These are phyloP conservation scores for Drosophila differens DNA, from an alignment of 2,888 invertebrate genomes.

Conservation along the genomic window DNA sequence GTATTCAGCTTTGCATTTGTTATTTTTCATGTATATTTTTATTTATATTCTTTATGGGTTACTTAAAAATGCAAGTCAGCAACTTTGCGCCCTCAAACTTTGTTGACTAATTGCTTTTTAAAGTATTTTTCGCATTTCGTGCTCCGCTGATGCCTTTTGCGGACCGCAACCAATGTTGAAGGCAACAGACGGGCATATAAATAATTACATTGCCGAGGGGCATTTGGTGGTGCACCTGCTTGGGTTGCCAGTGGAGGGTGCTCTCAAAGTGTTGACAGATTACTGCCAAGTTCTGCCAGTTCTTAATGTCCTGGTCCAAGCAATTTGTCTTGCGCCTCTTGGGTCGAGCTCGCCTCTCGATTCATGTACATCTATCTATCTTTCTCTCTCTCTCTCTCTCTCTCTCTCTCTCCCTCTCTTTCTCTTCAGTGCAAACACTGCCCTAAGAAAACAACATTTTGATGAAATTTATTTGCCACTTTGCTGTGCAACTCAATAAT, in stretches of 20 bases:
- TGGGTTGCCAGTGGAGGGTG: background rate
- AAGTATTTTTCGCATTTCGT: constrained; percentile 56
- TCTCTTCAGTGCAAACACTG: background rate
- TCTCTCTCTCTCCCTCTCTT: background rate
- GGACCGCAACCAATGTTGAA: constrained; percentile 30
- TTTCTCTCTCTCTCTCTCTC: background rate
- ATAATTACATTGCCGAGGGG: constrained; percentile 64
- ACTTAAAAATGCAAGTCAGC: constrained; percentile 68
- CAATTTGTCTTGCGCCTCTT: constrained; percentile 53
- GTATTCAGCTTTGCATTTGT: background rate
- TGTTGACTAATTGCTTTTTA: constrained; percentile 77
- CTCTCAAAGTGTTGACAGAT: constrained; percentile 76
- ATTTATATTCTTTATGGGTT: constrained; percentile 17
- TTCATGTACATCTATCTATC: background rate
- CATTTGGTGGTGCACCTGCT: constrained; percentile 55
- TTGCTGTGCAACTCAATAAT: constrained; percentile 46
- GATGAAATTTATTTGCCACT: constrained; percentile 40
- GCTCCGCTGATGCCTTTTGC: constrained; percentile 44
- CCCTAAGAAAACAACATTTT: constrained; percentile 19
- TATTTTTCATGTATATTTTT: constrained; percentile 13
- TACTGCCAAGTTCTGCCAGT: constrained; percentile 73
- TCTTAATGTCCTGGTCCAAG: constrained; percentile 68
- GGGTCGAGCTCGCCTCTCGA: constrained; percentile 1
- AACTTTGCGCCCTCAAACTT: constrained; percentile 69
- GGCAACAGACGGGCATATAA: constrained; percentile 52